Evolutionary conservation across 2,797 vertebrate genomes (phyloP).

Genomic region (Catharus ustulatus): DNA sequence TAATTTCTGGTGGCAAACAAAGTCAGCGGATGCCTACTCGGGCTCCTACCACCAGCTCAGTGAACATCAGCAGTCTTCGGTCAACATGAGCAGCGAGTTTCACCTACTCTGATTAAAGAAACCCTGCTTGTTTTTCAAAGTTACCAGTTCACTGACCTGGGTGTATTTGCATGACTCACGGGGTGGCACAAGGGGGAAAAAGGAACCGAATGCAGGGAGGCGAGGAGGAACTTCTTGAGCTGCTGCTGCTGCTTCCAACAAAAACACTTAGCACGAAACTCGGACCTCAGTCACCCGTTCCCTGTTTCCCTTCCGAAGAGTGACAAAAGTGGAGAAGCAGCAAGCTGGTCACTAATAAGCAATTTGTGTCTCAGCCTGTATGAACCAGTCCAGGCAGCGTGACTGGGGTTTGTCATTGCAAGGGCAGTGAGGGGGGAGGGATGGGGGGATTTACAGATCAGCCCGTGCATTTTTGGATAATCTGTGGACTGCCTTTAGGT

Average conservation of each 20-base stretch:
- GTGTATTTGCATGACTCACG: neutral
- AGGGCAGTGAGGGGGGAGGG: neutral
- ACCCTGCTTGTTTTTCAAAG: neutral
- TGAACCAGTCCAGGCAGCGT: neutral
- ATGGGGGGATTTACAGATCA: neutral
- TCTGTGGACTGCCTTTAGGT: conserved; percentile 13
- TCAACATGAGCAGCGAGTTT: neutral
- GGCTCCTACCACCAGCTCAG: neutral
- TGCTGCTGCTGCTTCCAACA: neutral
- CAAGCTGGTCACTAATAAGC: neutral
- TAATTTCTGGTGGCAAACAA: neutral
- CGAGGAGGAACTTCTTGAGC: neutral
- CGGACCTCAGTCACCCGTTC: neutral
- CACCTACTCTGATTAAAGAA: neutral
- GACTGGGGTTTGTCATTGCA: neutral
- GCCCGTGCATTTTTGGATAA: neutral
- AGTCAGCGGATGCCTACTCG: rapidly evolving
- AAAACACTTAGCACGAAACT: neutral
- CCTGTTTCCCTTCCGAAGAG: neutral
- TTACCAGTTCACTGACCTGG: neutral
- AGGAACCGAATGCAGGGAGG: neutral
- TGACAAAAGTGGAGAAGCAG: neutral
- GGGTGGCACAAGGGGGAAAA: neutral
- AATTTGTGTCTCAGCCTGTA: neutral
- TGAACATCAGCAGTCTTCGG: rapidly evolving